A percentile compares a stretch with the other conserved stretches of the same genome.
Conservation (phyloP, 2,113 vertebrate species). For the Hucho hucho region DNA sequence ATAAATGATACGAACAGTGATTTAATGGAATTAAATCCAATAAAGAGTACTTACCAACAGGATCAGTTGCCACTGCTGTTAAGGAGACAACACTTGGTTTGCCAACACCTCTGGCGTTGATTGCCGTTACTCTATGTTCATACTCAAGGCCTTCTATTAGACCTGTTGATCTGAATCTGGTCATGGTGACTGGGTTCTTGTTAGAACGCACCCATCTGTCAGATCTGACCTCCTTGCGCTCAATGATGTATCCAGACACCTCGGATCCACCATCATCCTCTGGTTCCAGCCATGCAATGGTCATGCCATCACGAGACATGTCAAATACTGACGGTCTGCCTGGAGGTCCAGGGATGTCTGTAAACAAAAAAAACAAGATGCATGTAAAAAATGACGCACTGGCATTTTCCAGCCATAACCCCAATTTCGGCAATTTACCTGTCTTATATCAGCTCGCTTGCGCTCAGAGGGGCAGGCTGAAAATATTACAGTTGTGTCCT, state of each 20-base stretch:
- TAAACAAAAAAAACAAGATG: constrained; percentile 23
- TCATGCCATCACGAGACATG: constrained; percentile 95
- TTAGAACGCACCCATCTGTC: constrained; percentile 96
- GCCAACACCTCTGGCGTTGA: constrained; percentile 88
- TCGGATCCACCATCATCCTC: constrained; percentile 93
- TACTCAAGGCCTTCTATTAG: constrained; percentile 96
- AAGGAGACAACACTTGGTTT: constrained; percentile 94
- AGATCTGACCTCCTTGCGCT: constrained; percentile 95
- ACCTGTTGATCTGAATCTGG: constrained; percentile 93
- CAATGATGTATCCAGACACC: constrained; percentile 93
- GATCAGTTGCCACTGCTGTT: constrained; percentile 90
- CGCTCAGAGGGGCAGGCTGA: too few species aligned
- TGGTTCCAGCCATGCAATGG: constrained; percentile 91
- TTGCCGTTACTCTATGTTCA: constrained; percentile 92
- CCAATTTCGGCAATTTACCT: too few species aligned
- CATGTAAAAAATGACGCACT: too few species aligned
- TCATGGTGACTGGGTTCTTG: constrained; percentile 97
- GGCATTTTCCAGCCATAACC: too few species aligned
- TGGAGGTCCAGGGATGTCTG: constrained; percentile 90
- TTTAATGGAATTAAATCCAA: background rate
- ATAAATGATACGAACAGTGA: background rate
- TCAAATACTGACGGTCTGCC: constrained; percentile 90
- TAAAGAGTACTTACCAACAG: constrained; percentile 80
- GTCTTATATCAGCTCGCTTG: too few species aligned
- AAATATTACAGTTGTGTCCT: too few species aligned